Evolutionary conservation across 2,888 invertebrate species (phyloP), one percentile per base, ranked within the genome.

Genomic region (Stratiomys singularior): DNA sequence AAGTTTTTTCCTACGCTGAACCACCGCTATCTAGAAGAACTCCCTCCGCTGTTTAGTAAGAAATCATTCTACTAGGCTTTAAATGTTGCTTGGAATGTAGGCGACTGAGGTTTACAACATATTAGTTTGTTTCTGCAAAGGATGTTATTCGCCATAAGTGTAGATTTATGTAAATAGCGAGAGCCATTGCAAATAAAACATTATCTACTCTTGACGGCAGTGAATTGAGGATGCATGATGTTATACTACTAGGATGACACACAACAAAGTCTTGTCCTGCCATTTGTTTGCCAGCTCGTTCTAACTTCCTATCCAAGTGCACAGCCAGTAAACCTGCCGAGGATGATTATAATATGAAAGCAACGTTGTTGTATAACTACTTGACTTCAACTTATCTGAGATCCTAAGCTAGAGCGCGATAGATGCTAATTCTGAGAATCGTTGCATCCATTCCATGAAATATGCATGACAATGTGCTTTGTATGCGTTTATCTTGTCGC

Each of bases 131-230:
- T 28, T 18, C 64, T 64, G 64, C 9, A 64, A 13, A 64, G 67
- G 67, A 30, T 44, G n/a, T 30, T 44, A 67, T 44, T 67, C 76
- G 37, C 60, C 30, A 13, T 60, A 30, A 76, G 46, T 64, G 60
- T 58, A 46, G 69, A 78, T 78, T 76, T 78, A 78, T 78, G 78
- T 66, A 78, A 78, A 78, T 78, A 76, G 67, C 76, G 69, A 78
- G 69, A 76, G 78, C 78, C 56, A 66, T n/a, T 69, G 76, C 78
- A 76, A 78, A 78, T 78, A 78, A 78, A 64, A 69, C 60, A 78
- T 46, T 25, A 23, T 60, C 58, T 60, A 23, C 25, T 60, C 25
- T 60, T 60, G 58, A 60, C 13, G 58, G 58, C 9, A 25, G 58
- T 5, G 23, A 60, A 60, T 60, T 23, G 23, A 60, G 58, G 25